Percentiles rank a stretch among this genome's conserved stretches.
Evolutionary conservation across 2,797 vertebrate genomes (phyloP).

Genomic region (Stomatorhinus walkeri): DNA sequence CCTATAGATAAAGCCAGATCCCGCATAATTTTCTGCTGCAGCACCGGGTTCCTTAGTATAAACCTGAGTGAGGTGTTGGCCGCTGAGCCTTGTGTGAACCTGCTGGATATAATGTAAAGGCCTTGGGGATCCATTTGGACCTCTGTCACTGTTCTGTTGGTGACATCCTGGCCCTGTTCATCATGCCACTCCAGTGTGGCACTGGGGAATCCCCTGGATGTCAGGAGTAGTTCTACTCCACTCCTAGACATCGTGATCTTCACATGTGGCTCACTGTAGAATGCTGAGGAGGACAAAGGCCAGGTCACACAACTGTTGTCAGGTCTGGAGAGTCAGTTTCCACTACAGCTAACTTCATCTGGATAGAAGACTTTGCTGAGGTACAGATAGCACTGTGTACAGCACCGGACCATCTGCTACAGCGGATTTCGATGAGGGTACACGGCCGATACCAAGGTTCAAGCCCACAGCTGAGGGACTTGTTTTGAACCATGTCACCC

Average conservation of each 20-base stretch:
- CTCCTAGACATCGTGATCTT: conserved; percentile 23
- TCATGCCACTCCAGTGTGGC: conserved; percentile 38
- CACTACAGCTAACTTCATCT: neutral
- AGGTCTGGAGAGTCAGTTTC: neutral
- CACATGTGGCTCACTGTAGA: conserved; percentile 39
- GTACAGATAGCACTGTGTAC: neutral
- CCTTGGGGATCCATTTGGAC: conserved; percentile 24
- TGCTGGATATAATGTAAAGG: conserved; percentile 35
- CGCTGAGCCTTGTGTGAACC: conserved; percentile 20
- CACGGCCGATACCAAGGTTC: neutral
- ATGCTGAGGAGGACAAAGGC: conserved; percentile 22
- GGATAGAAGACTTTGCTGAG: neutral
- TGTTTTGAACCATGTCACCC: neutral
- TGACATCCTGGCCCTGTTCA: conserved; percentile 27
- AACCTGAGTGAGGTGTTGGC: conserved; percentile 36
- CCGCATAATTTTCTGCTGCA: conserved; percentile 38
- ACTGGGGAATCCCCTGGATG: conserved; percentile 36
- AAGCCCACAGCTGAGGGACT: neutral
- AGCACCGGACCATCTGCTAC: neutral
- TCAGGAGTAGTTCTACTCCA: conserved; percentile 32
- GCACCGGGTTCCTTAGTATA: conserved; percentile 32
- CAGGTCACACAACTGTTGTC: neutral
- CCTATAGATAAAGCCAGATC: conserved; percentile 33
- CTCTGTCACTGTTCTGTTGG: conserved; percentile 27
- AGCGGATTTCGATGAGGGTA: neutral